A percentile compares a stretch with the other conserved stretches of the same genome.
phyloP scores from a whole-genome alignment of 1,140 invertebrate genomes.

The Zaprionus vittiger region DNA sequence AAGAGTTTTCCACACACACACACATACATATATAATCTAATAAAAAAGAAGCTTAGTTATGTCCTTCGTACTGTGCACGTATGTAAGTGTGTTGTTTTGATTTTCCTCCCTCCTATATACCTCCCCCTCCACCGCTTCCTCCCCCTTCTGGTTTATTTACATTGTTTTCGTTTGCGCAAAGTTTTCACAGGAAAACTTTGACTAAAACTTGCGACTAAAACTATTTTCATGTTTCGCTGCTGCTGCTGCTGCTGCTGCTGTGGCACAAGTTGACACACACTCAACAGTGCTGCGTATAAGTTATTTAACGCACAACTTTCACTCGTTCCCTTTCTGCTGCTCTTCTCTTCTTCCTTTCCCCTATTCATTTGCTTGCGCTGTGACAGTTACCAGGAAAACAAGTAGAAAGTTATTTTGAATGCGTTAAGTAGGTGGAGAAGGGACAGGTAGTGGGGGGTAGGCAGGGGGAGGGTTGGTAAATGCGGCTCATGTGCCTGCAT shows the following conservation, averaged over 20 bases:
- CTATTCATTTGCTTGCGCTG: neutral
- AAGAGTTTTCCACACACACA: neutral
- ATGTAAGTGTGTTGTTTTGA: neutral
- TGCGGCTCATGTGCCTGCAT: neutral
- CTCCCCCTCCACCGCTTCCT: neutral
- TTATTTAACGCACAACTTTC: constrained; percentile 9
- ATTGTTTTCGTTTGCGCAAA: constrained; percentile 19
- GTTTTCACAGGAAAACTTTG: constrained; percentile 13
- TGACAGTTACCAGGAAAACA: neutral
- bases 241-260: neutral
- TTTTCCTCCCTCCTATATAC: neutral
- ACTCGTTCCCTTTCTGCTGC: neutral
- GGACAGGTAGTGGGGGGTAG: neutral
- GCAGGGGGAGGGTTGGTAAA: neutral
- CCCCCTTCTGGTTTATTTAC: constrained; percentile 4
- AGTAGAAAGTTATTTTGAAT: neutral
- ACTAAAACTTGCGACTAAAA: constrained; percentile 18
- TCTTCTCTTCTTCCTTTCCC: neutral
- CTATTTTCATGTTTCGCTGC: constrained; percentile 13
- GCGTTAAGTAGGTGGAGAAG: neutral
- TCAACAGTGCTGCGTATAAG: constrained; percentile 29
- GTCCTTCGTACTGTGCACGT: neutral
- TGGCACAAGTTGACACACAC: constrained; percentile 7
- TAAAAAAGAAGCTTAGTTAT: neutral
- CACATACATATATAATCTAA: neutral